These are phyloP conservation scores for Eudemis profundana DNA, from an alignment of 2,888 invertebrate genomes.

Conservation along the genomic window DNA sequence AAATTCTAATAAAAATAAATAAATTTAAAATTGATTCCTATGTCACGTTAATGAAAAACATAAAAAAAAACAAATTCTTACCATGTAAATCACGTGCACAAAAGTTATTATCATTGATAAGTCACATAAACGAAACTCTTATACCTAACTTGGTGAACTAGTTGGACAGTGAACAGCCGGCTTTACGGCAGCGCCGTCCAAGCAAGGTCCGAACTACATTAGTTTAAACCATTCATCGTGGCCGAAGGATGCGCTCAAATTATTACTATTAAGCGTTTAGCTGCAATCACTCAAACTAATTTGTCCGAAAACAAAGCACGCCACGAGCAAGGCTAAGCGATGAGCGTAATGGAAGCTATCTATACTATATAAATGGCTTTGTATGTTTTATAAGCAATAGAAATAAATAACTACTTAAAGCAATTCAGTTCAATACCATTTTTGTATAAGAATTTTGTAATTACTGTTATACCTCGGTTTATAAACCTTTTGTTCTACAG, in stretches of 20 bases:
- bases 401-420: too few species aligned
- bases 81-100: too few species aligned
- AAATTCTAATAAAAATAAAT: too few species aligned
- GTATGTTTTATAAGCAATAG: conserved; percentile 7
- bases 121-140: too few species aligned
- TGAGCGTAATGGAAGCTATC: conserved; percentile 31
- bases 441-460: too few species aligned
- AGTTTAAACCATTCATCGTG: conserved; percentile 57
- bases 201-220: conserved; percentile 58
- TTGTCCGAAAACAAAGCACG: conserved; percentile 42
- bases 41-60: too few species aligned
- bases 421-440: background rate
- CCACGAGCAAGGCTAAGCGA: conserved; percentile 27
- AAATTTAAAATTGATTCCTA: background rate
- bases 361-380: conserved; percentile 24
- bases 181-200: conserved; percentile 49
- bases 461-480: too few species aligned
- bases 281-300: conserved; percentile 41
- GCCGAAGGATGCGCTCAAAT: conserved; percentile 49
- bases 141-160: too few species aligned
- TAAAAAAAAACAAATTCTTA: too few species aligned
- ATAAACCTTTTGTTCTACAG: too few species aligned
- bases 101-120: too few species aligned
- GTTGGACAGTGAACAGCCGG: conserved; percentile 14
- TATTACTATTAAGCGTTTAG: conserved; percentile 38